Base-by-base conservation (phyloP, 2,888 invertebrate genomes). In the Limnephilus lunatus region DNA sequence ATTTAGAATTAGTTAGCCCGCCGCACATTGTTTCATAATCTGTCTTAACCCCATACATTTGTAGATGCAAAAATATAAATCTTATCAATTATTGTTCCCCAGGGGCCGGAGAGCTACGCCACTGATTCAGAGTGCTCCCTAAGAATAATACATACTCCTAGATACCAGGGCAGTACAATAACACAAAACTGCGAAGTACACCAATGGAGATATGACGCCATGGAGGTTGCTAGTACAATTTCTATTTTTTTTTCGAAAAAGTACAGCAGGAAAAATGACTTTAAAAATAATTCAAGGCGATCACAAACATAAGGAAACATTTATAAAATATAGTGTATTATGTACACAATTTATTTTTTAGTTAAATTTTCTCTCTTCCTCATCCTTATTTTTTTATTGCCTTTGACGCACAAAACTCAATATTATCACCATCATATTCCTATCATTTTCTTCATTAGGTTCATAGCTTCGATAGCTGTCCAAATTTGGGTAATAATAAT, bases 131-230 rank as follows among this genome's bases (percentile, higher is more conserved):
- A 68, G 68, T 68, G 25, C 68, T 68, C 68, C 68, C 68, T n/a
- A n/a, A 44, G n/a, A 44, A 39, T 44, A 44, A 86, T n/a, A 44
- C 35, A 48, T 44, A 86, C 68, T 68, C 68, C 68, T 68, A 68
- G 68, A 68, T 68, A 68, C 30, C 3, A 39, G 14, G 30, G n/a
- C 44, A 48, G 44, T 85, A 91, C 87, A 87, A 91, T 91, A 91
- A 80, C 91, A 91, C 83, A 89, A 32, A 91, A 89, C 88, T 89
- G 82, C 89, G 48, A n/a, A 68, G 25, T 68, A 68, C 9, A 25
- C 25, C 68, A 68, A 68, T 9, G 68, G 68, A 68, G 68, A 25
- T 68, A 25, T 68, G 68, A 68, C 5, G 19, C 5, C 25, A 68
- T 25, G 68, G 68, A 68, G 25, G 25, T n/a, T 68, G 9, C 0